Evolutionary conservation across 1,140 invertebrate genomes (phyloP).

Genomic region (Drosophila gunungcola): DNA sequence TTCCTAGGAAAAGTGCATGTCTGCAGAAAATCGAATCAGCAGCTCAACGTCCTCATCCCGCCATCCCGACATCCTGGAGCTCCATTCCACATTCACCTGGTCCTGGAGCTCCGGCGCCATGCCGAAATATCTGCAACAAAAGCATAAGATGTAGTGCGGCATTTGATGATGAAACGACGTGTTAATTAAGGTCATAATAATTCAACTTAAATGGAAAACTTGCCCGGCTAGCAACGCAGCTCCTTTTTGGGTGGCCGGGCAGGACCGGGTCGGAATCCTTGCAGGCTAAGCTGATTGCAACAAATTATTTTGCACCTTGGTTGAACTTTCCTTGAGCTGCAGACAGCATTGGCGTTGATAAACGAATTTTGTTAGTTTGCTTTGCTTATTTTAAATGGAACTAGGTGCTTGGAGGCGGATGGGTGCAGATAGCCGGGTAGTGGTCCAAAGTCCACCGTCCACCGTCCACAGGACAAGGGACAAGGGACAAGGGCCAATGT

Average conservation of each 20-base stretch:
- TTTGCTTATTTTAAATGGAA: constrained; percentile 79
- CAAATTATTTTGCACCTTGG: constrained; percentile 82
- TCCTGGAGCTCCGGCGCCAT: constrained; percentile 31
- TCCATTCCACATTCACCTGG: constrained; percentile 30
- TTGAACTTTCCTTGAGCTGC: constrained; percentile 77
- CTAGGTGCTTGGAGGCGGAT: constrained; percentile 2
- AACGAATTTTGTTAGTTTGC: constrained; percentile 82
- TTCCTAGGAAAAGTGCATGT: constrained; percentile 75
- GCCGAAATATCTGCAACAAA: constrained; percentile 80
- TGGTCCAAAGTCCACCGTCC: too few species aligned
- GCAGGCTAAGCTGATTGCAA: constrained; percentile 80
- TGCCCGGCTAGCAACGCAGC: constrained; percentile 43
- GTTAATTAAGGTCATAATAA: constrained; percentile 83
- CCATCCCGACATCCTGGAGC: background rate
- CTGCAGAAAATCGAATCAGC: constrained; percentile 82
- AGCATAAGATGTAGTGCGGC: constrained; percentile 78
- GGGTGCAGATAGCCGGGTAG: too few species aligned
- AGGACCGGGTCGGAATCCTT: constrained; percentile 33
- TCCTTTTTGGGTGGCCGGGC: constrained; percentile 10
- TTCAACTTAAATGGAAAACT: constrained; percentile 83
- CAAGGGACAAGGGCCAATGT: constrained; percentile 53
- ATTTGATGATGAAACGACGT: constrained; percentile 83
- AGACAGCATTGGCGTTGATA: constrained; percentile 79
- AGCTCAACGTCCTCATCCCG: constrained; percentile 49
- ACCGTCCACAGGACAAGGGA: constrained; percentile 11